Evolutionary conservation across 2,113 vertebrate genomes (phyloP), one percentile per base, ranked within the genome.

Genomic region (Nesoenas mayeri): DNA sequence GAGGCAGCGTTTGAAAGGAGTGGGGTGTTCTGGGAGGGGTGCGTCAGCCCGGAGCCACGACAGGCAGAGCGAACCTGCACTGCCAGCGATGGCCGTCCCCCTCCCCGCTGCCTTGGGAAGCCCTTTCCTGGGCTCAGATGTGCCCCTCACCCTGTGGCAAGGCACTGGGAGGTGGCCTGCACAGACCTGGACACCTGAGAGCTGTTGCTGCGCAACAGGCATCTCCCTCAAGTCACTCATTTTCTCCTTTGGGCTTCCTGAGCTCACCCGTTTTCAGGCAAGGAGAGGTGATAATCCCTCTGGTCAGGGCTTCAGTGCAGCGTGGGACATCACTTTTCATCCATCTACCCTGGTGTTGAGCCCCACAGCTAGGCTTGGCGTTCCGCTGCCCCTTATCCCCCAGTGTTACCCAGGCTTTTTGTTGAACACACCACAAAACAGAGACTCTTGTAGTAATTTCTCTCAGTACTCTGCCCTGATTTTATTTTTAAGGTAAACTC

Each of bases 31-130:
- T 67, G 88, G 79, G 90, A 87, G 77, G 61, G 66, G 61, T 2
- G 9, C 40, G 24, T 70, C 89, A 70, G 22, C 69, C 79, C 25
- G 47, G 73, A 93, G 79, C 58, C 84, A 28, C 0, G 3, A 40
- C 70, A 81, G 66, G n/a, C 58, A 48, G 60, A 70, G 56, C 0
- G 0, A 94, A 32, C 42, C 82, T 81, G 69, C 0, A 0, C 29
- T 38, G 74, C 47, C 28, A 79, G 36, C 0, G 2, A 7, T n/a
- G 75, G 71, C 89, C 69, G 6, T 54, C 62, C 5, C 2, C 51
- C n/a, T 83, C 24, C 88, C 5, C 25, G 10, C 84, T 64, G 34
- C 34, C 74, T 67, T 0, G 1, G 56, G 11, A 70, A 34, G 50
- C 16, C 48, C 25, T 58, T 15, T 74, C 21, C 71, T 12, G 66